phyloP scores from a whole-genome alignment of 2,888 invertebrate genomes.

The Osedax fenrisi region DNA sequence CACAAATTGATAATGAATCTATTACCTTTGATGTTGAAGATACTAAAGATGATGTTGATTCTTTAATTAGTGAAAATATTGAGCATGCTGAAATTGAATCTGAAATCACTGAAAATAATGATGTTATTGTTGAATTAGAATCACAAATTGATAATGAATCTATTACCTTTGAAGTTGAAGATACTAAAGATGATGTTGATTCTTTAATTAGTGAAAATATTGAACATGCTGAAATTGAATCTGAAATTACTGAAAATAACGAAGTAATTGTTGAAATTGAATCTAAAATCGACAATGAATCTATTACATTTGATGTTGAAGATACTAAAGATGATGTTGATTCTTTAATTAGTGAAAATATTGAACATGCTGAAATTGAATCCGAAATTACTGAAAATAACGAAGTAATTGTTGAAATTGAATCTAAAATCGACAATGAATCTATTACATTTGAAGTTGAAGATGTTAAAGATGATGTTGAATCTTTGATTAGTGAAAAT shows the following conservation, averaged over 20 bases:
- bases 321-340: background rate
- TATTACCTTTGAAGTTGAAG: background rate
- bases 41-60: background rate
- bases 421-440: background rate
- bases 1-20: background rate
- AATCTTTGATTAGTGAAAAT: background rate
- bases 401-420: background rate
- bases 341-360: background rate
- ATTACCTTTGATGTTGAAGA: background rate
- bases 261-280: background rate
- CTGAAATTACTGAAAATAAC: background rate
- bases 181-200: background rate
- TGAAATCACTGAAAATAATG: background rate
- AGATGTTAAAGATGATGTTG: background rate
- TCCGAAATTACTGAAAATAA: background rate
- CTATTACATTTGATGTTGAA: background rate
- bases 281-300: background rate
- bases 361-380: background rate
- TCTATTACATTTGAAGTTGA: background rate
- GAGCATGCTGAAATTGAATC: background rate
- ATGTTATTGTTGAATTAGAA: background rate
- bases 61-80: background rate
- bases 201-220: background rate
- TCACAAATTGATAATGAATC: background rate
- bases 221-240: background rate